Percentiles rank a stretch among this genome's conserved stretches.
Evolutionary conservation across 2,888 invertebrate species (phyloP).

Genomic region (Conistra vaccinii): DNA sequence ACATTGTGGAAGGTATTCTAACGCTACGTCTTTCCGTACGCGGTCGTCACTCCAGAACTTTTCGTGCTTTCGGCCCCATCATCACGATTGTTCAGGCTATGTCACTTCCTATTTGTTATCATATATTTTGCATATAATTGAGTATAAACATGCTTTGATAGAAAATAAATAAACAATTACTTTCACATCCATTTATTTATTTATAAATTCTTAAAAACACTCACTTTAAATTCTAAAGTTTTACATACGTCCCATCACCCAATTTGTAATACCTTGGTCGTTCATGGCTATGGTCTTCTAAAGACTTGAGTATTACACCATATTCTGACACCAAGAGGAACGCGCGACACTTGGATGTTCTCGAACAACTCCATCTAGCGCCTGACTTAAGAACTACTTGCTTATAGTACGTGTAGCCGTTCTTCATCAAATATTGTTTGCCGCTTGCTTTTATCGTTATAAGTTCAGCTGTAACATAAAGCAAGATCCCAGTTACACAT

Average conservation of each 20-base stretch:
- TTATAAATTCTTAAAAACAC: not conserved
- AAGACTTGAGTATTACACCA: constrained; percentile 16
- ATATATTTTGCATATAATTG: not conserved
- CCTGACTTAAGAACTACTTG: constrained; percentile 62
- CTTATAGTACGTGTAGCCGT: constrained; percentile 66
- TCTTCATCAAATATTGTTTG: constrained; percentile 42
- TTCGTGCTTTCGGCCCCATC: not conserved
- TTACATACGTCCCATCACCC: constrained; percentile 36
- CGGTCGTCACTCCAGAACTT: not conserved
- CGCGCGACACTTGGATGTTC: constrained; percentile 66
- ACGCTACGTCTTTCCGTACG: not conserved
- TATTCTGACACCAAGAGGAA: constrained; percentile 52
- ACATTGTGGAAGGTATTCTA: not conserved
- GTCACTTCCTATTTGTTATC: not conserved
- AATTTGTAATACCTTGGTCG: constrained; percentile 15
- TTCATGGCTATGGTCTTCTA: constrained; percentile 40
- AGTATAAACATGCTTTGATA: not conserved
- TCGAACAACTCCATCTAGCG: constrained; percentile 68
- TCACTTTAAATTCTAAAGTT: not conserved
- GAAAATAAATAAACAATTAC: not conserved
- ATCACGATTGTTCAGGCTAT: not conserved
- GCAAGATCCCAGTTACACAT: not conserved
- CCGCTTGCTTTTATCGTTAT: constrained; percentile 30
- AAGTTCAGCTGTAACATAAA: constrained; percentile 43
- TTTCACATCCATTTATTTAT: not conserved